Percentiles rank a stretch among this genome's conserved stretches.
Evolutionary conservation across 2,888 invertebrate species (phyloP).

Genomic region (Sinelater perroti): DNA sequence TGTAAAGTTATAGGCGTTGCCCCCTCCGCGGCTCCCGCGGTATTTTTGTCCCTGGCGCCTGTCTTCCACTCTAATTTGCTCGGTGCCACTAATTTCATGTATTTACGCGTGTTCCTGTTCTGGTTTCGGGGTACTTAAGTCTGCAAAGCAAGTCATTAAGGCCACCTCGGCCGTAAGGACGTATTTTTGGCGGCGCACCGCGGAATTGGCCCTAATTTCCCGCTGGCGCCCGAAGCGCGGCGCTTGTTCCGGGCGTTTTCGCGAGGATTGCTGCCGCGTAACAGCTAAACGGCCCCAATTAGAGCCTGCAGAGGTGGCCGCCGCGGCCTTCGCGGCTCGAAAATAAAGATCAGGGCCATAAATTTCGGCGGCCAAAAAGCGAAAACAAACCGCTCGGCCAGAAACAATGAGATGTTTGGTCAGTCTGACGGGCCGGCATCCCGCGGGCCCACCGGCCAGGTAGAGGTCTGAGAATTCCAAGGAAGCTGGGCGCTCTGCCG

Average conservation of each 20-base stretch:
- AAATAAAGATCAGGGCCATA: conserved; percentile 18
- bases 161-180: conserved; percentile 2
- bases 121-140: conserved; percentile 15
- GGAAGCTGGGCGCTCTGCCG: too few species aligned
- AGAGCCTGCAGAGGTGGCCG: neutral
- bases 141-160: conserved; percentile 4
- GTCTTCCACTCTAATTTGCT: conserved; percentile 29
- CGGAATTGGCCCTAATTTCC: neutral
- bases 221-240: neutral
- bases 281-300: too few species aligned
- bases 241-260: too few species aligned
- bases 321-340: conserved; percentile 6
- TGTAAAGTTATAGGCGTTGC: too few species aligned
- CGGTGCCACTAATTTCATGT: conserved; percentile 28
- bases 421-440: conserved; percentile 27
- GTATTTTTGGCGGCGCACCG: neutral
- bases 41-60: conserved; percentile 34
- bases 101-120: conserved; percentile 24
- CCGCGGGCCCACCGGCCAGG: conserved; percentile 27
- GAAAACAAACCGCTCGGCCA: conserved; percentile 25
- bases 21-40: too few species aligned
- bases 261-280: too few species aligned
- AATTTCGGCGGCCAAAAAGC: conserved; percentile 30
- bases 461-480: conserved; percentile 26
- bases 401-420: conserved; percentile 36